Base-by-base conservation (phyloP, 2,888 invertebrate genomes). In the Sipunculus nudus region DNA sequence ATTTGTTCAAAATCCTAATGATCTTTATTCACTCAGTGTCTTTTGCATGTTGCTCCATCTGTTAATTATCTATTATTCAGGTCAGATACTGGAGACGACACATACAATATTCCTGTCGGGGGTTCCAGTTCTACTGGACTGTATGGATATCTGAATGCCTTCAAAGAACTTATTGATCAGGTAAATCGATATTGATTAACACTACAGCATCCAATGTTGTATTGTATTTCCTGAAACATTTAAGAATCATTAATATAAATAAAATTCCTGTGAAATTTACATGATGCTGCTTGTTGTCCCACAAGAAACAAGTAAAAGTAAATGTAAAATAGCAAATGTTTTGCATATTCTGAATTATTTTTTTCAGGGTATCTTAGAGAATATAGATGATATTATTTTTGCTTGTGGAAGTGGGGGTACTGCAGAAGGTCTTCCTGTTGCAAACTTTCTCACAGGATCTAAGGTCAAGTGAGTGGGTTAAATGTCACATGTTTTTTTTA, bases 361-460 rank as follows among this genome's bases (percentile, higher is more conserved):
- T 26, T 58, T 52, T 1, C 65, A 78, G 75, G 77, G 75, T 16
- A 58, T 68, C 0, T 61, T 63, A 5, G 71, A 76, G n/a, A 40
- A 71, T 13, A 75, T 74, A 70, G 77, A 77, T 71, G 79, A 80
- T 62, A 62, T 81, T 40, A 75, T 80, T 23, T 72, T 78, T 62
- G 71, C 78, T 0, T 75, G 75, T 72, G 80, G 80, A 8, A 78
- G 78, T 64, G 78, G 80, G 10, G 80, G 80, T 3, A 79, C 80
- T 16, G 72, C 74, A 26, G 74, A 72, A 16, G 80, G 80, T n/a
- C 67, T 81, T n/a, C 68, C 75, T 25, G 64, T 80, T 3, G 78
- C 67, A 19, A 80, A 80, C 53, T 72, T 73, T 54, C 68, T 81
- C 10, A 75, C 75, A 8, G 75, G 75, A 5, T 72, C 72, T 29